A percentile compares a stretch with the other conserved stretches of the same genome.
Conservation (phyloP, 2,888 invertebrate species). For the Griposia aprilina region DNA sequence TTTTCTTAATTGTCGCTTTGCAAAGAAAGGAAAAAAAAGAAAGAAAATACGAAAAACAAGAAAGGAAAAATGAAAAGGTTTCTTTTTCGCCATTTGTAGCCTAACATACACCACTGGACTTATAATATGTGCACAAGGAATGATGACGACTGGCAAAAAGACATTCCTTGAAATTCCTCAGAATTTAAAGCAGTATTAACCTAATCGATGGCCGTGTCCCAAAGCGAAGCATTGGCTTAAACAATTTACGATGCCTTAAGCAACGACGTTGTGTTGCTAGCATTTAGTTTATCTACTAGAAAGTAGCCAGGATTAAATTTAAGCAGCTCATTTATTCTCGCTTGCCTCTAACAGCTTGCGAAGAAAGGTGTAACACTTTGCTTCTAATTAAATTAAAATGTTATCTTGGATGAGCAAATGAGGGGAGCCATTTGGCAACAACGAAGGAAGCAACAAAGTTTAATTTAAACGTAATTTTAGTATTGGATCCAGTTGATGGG, state of each 20-base stretch:
- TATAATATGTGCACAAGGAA: too few relatives aligned
- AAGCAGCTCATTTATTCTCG: conserved; percentile 48
- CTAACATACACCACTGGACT: too few relatives aligned
- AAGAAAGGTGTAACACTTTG: conserved; percentile 27
- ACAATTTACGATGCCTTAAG: conserved; percentile 40
- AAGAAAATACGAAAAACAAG: too few relatives aligned
- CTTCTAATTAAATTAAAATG: conserved; percentile 38
- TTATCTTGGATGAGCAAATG: not conserved
- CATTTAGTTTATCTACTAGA: conserved; percentile 37
- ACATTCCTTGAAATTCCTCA: not conserved
- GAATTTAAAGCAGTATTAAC: conserved; percentile 36
- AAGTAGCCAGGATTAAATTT: conserved; percentile 53
- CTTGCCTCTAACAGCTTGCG: conserved; percentile 35
- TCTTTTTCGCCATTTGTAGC: too few relatives aligned
- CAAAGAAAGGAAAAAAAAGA: too few relatives aligned
- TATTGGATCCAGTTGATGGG: not conserved
- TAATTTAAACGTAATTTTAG: not conserved
- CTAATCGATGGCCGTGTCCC: conserved; percentile 37
- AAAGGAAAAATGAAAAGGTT: too few relatives aligned
- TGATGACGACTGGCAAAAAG: not conserved
- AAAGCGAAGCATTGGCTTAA: conserved; percentile 39
- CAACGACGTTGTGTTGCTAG: conserved; percentile 11
- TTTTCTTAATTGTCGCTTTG: too few relatives aligned
- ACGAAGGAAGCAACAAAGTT: not conserved
- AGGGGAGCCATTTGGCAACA: not conserved